Percentiles rank a stretch among this genome's conserved stretches.
phyloP scores from a whole-genome alignment of 2,888 invertebrate species.

The Actias luna region DNA sequence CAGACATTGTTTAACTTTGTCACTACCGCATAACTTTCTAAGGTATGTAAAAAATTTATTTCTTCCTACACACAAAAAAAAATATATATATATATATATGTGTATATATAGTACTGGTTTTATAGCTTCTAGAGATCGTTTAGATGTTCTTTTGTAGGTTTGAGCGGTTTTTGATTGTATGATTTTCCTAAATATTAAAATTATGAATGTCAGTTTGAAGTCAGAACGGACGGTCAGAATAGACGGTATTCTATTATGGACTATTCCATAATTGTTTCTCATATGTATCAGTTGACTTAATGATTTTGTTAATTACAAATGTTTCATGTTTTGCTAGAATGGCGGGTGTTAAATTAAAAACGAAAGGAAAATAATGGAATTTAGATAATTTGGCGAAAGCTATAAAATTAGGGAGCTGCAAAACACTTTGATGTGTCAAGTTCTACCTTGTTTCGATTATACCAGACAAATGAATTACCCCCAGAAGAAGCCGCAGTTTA shows the following conservation, averaged over 20 bases:
- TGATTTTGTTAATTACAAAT: neutral
- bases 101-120: conserved; percentile 18
- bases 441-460: conserved; percentile 16
- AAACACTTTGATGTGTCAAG: conserved; percentile 18
- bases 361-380: too few species aligned
- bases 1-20: too few species aligned
- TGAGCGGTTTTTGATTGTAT: conserved; percentile 17
- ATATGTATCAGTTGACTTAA: neutral
- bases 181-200: conserved; percentile 19
- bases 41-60: too few species aligned
- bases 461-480: neutral
- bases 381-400: neutral
- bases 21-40: too few species aligned
- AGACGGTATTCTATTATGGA: conserved; percentile 14
- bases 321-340: too few species aligned
- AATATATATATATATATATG: too few species aligned
- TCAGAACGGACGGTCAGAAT: conserved; percentile 15
- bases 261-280: conserved; percentile 10
- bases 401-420: conserved; percentile 21
- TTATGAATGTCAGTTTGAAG: conserved; percentile 20
- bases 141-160: conserved; percentile 19
- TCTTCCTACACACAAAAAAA: neutral
- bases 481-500: conserved; percentile 1
- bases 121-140: conserved; percentile 17
- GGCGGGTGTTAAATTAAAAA: too few species aligned